Evolutionary conservation across 2,888 invertebrate genomes (phyloP), one percentile per base, ranked within the genome.

Genomic region (Aelia acuminata): DNA sequence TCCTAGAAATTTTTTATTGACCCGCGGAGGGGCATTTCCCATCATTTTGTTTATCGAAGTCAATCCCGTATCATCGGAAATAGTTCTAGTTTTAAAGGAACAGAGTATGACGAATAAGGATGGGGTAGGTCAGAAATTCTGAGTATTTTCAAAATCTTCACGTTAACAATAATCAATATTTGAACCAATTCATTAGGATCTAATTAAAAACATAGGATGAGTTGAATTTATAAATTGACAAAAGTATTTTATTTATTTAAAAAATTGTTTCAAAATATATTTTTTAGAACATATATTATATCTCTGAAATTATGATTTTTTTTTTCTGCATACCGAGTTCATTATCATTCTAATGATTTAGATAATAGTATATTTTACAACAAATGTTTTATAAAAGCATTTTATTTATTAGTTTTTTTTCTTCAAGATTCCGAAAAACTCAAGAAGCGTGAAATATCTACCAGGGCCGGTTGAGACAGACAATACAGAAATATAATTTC

Each of bases 401-500:
- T 43, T 43, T 43, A 7, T 4, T 43, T 43, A 7, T 43, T n/a
- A 57, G 13, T 26, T 70, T 26, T 35, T 5, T 63, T 31, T 31
- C 5, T 35, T 70, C 63, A 31, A 70, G 57, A 26, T 57, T 57
- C 57, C 26, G 57, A 70, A 35, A 70, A 18, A 7, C 3, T 18
- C 18, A 18, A 35, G 31, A 70, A 18, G 63, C 26, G n/a, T 70
- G 63, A 31, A 70, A 70, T 70, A 35, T 70, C 31, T 31, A 35
- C 31, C 35, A 35, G 63, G 63, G n/a, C 80, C 43, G 80, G 80
- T 80, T 80, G 80, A 80, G 80, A 80, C 80, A 80, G 80, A 80
- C 80, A 80, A 80, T 80, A 80, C 80, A 80, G 80, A 80, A 80
- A 80, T 80, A 80, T 43, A 47, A 80, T 80, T 39, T 80, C 80